These are phyloP conservation scores for Chrysomela aeneicollis DNA, from an alignment of 2,888 invertebrate species.

Conservation along the genomic window DNA sequence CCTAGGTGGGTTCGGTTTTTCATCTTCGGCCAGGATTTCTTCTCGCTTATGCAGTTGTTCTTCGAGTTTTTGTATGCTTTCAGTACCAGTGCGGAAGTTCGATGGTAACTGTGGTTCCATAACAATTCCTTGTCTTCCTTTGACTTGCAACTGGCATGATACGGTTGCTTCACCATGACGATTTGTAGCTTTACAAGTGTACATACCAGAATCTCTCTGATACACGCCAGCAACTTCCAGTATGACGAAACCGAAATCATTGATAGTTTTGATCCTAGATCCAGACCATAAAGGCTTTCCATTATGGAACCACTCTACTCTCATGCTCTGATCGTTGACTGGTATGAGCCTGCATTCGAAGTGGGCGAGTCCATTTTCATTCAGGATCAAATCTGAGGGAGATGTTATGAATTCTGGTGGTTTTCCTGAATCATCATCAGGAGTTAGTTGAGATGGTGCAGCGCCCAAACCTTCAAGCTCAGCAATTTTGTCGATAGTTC, in stretches of 20 bases:
- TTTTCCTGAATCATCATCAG: conserved; percentile 84
- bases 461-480: conserved; percentile 87
- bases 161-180: conserved; percentile 90
- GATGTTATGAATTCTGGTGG: conserved; percentile 91
- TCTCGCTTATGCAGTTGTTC: conserved; percentile 88
- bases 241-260: conserved; percentile 97
- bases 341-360: conserved; percentile 91
- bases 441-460: conserved; percentile 70
- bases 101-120: conserved; percentile 88
- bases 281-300: conserved; percentile 91
- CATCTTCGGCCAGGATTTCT: conserved; percentile 81
- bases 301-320: conserved; percentile 98
- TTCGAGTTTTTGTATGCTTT: conserved; percentile 89
- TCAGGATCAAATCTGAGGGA: conserved; percentile 82
- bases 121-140: conserved; percentile 87
- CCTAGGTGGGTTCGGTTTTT: conserved; percentile 84
- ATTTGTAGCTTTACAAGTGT: conserved; percentile 92
- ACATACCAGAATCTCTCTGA: conserved; percentile 90
- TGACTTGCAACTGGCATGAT: conserved; percentile 85
- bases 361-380: conserved; percentile 89
- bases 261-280: conserved; percentile 93
- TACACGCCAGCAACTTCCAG: conserved; percentile 95
- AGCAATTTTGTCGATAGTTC: conserved; percentile 92
- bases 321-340: conserved; percentile 90
- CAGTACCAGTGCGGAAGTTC: conserved; percentile 87